These are phyloP conservation scores for Eudemis profundana DNA, from an alignment of 2,888 invertebrate genomes.

Conservation along the genomic window DNA sequence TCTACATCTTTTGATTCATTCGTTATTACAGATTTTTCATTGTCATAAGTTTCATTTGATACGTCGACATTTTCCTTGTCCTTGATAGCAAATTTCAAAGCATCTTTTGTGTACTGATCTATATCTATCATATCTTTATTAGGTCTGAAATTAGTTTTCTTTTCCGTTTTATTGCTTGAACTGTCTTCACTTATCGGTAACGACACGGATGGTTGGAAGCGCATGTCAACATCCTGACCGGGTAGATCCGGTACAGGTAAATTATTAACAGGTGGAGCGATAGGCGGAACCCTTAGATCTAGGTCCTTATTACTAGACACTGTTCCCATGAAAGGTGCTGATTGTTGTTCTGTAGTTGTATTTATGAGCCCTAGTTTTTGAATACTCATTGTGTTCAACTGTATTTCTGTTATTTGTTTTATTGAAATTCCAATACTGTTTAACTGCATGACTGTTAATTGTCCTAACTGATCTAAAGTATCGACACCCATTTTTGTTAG, in stretches of 20 bases:
- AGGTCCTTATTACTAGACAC: slow-evolving; percentile 70
- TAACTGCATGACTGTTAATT: slow-evolving; percentile 86
- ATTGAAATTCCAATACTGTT: slow-evolving; percentile 86
- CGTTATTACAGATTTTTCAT: slow-evolving; percentile 60
- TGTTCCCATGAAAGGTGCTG: slow-evolving; percentile 59
- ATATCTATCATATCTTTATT: slow-evolving; percentile 81
- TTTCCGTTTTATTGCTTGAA: slow-evolving; percentile 49
- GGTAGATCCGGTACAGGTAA: slow-evolving; percentile 65
- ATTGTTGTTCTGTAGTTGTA: slow-evolving; percentile 61
- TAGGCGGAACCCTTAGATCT: slow-evolving; percentile 78
- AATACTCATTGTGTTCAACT: slow-evolving; percentile 86
- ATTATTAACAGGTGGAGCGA: slow-evolving; percentile 60
- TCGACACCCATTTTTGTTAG: slow-evolving; percentile 86
- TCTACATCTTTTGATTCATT: slow-evolving; percentile 79
- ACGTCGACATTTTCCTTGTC: slow-evolving; percentile 81
- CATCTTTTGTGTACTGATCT: slow-evolving; percentile 84
- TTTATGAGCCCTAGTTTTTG: slow-evolving; percentile 83
- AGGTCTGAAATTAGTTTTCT: slow-evolving; percentile 58
- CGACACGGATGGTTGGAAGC: slow-evolving; percentile 68
- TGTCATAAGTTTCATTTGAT: slow-evolving; percentile 71
- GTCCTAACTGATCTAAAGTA: slow-evolving; percentile 86
- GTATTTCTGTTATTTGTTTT: slow-evolving; percentile 86
- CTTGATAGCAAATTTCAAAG: slow-evolving; percentile 78
- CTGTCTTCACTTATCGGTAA: slow-evolving; percentile 57
- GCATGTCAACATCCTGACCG: slow-evolving; percentile 81